Conservation (phyloP, 2,888 invertebrate species). For the Hymenopus coronatus region DNA sequence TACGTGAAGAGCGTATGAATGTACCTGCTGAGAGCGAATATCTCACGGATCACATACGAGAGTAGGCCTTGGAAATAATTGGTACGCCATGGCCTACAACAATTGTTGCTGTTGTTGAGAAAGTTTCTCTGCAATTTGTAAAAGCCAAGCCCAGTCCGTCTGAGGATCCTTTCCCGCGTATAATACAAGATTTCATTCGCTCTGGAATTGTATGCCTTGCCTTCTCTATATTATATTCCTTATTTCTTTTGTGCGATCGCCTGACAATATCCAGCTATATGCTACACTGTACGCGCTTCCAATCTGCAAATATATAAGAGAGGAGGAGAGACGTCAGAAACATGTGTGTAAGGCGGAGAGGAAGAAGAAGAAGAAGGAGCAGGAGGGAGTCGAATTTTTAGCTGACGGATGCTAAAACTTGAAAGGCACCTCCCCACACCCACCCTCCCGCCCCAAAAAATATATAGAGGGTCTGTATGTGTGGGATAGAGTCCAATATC, state of each 20-base stretch:
- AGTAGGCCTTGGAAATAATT: not conserved
- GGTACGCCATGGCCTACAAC: not conserved
- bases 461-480: not conserved
- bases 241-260: slow-evolving; percentile 21
- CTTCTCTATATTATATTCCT: slow-evolving; percentile 15
- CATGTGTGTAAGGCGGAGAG: slow-evolving; percentile 20
- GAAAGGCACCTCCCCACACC: slow-evolving; percentile 24
- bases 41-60: too few species aligned
- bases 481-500: slow-evolving; percentile 28
- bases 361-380: not conserved
- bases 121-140: not conserved
- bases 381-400: slow-evolving; percentile 21
- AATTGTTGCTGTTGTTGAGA: not conserved
- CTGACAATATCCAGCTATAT: slow-evolving; percentile 3
- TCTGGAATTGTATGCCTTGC: not conserved
- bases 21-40: too few species aligned
- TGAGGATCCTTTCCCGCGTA: too few species aligned
- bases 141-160: not conserved
- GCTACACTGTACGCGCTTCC: slow-evolving; percentile 9
- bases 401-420: slow-evolving; percentile 28
- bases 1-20: too few species aligned
- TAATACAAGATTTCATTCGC: too few species aligned
- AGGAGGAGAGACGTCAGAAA: slow-evolving; percentile 18
- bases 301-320: slow-evolving; percentile 19
- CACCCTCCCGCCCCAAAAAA: not conserved